phyloP scores from a whole-genome alignment of 2,797 vertebrate species.

The Mus spretus region DNA sequence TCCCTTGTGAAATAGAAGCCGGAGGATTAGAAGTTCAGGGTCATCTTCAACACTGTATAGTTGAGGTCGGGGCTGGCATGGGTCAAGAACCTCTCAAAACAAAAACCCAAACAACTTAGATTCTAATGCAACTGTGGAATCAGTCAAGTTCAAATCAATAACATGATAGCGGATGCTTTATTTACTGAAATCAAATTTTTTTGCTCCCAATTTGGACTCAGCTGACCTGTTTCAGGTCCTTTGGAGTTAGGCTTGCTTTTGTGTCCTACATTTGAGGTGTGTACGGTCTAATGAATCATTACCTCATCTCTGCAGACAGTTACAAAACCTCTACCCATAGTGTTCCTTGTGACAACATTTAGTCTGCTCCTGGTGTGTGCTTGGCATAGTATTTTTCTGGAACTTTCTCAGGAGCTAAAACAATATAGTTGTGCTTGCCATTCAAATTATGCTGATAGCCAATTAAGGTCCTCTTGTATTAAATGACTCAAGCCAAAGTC shows the following conservation, averaged over 20 bases:
- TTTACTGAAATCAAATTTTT: conserved; percentile 25
- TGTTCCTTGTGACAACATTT: neutral
- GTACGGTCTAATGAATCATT: neutral
- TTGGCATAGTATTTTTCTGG: conserved; percentile 9
- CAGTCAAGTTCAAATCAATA: neutral
- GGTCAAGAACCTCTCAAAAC: neutral
- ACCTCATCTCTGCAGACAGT: neutral
- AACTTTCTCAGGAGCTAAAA: conserved; percentile 17
- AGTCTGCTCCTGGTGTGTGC: neutral
- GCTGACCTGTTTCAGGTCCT: neutral
- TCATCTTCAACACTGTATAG: neutral
- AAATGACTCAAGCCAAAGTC: conserved; percentile 43
- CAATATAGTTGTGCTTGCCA: conserved; percentile 12
- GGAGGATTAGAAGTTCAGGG: neutral
- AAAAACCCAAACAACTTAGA: neutral
- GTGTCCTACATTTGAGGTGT: neutral
- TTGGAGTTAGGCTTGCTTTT: neutral
- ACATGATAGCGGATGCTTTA: neutral
- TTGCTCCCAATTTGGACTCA: neutral
- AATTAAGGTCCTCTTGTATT: conserved; percentile 59
- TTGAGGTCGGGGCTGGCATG: neutral
- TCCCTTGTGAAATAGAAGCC: neutral
- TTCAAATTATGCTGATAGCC: conserved; percentile 54
- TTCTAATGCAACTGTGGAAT: neutral
- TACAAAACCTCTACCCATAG: conserved; percentile 1